phyloP scores from a whole-genome alignment of 1,140 invertebrate genomes.

The Ladona fulva region DNA sequence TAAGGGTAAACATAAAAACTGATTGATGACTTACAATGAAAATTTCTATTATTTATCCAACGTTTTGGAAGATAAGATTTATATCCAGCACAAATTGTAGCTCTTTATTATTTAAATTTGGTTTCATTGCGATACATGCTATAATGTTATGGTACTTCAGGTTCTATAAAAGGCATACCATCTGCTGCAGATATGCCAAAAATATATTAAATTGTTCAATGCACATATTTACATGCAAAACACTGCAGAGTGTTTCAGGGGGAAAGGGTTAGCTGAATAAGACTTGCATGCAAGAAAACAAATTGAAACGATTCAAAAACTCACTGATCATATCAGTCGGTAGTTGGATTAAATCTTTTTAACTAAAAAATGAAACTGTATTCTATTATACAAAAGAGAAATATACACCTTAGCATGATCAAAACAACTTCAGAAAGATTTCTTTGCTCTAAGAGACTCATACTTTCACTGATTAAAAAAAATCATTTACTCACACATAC shows the following conservation, averaged over 20 bases:
- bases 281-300: conserved; percentile 9
- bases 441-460: background rate
- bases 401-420: background rate
- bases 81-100: conserved; percentile 20
- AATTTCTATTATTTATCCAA: background rate
- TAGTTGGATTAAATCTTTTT: background rate
- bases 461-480: background rate
- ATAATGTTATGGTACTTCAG: conserved; percentile 18
- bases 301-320: conserved; percentile 11
- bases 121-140: conserved; percentile 18
- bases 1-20: no score
- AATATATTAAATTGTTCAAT: conserved; percentile 11
- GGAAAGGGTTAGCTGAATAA: conserved; percentile 11
- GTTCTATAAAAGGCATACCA: conserved; percentile 19
- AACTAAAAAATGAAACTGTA: background rate
- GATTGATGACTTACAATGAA: no score
- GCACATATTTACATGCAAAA: conserved; percentile 19
- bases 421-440: background rate
- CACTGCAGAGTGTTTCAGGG: background rate
- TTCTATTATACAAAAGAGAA: background rate
- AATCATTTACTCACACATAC: background rate
- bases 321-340: background rate
- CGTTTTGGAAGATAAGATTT: background rate
- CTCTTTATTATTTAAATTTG: conserved; percentile 21
- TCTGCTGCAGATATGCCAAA: conserved; percentile 12